A percentile compares a stretch with the other conserved stretches of the same genome.
phyloP scores from a whole-genome alignment of 2,888 invertebrate genomes.

The Athrips mouffetella region DNA sequence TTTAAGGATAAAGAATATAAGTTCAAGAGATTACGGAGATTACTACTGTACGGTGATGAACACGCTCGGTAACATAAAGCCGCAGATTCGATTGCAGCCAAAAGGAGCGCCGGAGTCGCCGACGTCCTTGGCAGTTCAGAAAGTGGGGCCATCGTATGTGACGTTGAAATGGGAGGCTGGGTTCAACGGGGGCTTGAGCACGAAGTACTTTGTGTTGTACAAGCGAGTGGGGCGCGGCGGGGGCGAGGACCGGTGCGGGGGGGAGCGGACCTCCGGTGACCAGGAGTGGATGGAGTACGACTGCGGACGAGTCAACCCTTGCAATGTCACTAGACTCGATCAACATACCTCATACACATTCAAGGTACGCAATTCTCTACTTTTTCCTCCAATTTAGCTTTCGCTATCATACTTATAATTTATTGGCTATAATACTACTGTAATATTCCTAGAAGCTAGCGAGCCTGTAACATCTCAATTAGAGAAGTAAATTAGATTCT shows the following conservation, averaged over 20 bases:
- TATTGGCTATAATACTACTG: no score
- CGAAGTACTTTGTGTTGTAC: constrained; percentile 92
- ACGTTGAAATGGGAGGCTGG: constrained; percentile 92
- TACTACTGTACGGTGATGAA: constrained; percentile 94
- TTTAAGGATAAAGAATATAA: constrained; percentile 84
- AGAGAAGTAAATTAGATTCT: no score
- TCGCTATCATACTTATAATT: no score
- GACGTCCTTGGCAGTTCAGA: constrained; percentile 82
- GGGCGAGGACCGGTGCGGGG: constrained; percentile 59
- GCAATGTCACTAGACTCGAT: constrained; percentile 90
- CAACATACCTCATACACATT: constrained; percentile 92
- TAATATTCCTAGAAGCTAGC: no score
- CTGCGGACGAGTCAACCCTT: constrained; percentile 91
- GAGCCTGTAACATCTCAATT: no score
- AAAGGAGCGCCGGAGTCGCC: constrained; percentile 94
- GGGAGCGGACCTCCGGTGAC: constrained; percentile 59
- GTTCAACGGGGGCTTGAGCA: constrained; percentile 93
- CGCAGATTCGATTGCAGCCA: constrained; percentile 88
- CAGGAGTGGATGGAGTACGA: constrained; percentile 90
- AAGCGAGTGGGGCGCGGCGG: constrained; percentile 80
- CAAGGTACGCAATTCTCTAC: constrained; percentile 82
- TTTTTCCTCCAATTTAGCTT: no score
- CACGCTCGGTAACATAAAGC: constrained; percentile 85
- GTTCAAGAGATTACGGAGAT: constrained; percentile 92
- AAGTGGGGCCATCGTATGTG: constrained; percentile 88